Evolutionary conservation across 2,888 invertebrate species (phyloP).

Genomic region (Dyspetes luteomarginatus): DNA sequence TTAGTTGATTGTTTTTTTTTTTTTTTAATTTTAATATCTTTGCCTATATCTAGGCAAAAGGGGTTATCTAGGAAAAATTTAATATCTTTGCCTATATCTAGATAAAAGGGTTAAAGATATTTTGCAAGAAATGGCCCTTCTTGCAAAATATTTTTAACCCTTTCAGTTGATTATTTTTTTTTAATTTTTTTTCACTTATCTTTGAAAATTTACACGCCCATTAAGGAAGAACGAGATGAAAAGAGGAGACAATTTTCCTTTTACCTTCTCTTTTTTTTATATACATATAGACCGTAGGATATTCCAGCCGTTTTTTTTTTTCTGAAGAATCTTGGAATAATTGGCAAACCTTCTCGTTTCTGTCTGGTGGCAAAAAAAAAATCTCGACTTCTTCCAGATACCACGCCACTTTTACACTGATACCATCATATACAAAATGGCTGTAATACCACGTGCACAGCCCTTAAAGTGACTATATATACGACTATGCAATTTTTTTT

Average conservation of each 20-base stretch:
- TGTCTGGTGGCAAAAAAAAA: conserved; percentile 17
- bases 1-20: no score
- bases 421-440: not conserved
- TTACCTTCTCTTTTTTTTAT: not conserved
- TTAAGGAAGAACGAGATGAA: not conserved
- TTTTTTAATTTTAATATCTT: no score
- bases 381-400: conserved; percentile 44
- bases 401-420: not conserved
- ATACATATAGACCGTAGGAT: conserved; percentile 9
- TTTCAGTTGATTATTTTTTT: no score
- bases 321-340: conserved; percentile 35
- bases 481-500: not conserved
- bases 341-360: conserved; percentile 26
- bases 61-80: no score
- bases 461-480: not conserved
- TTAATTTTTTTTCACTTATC: not conserved
- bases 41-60: no score
- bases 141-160: no score
- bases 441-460: conserved; percentile 1
- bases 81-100: no score
- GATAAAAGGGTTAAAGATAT: no score
- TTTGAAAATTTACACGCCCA: not conserved
- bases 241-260: not conserved
- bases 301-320: conserved; percentile 44
- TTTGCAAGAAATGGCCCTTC: no score